A percentile compares a stretch with the other conserved stretches of the same genome.
Evolutionary conservation across 1,140 invertebrate genomes (phyloP).

Genomic region (Drosophila elegans): DNA sequence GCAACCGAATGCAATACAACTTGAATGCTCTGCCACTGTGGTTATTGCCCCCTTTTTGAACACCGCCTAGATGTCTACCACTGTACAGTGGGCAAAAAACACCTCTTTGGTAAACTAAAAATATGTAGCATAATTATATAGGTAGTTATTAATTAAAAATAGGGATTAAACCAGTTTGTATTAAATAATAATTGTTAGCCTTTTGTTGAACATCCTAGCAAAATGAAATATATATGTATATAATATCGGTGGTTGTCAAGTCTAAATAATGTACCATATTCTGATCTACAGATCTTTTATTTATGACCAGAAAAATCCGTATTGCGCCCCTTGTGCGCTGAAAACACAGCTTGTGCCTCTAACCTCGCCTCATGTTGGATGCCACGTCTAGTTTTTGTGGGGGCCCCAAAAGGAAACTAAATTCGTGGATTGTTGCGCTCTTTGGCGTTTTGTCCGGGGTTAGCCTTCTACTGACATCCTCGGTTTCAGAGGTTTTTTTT

Average conservation of each 20-base stretch:
- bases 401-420: slow-evolving; percentile 75
- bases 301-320: too few species aligned
- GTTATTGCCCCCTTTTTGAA: slow-evolving; percentile 13
- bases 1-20: slow-evolving; percentile 44
- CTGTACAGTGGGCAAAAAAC: slow-evolving; percentile 4
- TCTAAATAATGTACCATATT: too few species aligned
- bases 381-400: slow-evolving; percentile 52
- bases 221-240: too few species aligned
- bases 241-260: too few species aligned
- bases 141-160: not conserved
- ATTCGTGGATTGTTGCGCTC: slow-evolving; percentile 79
- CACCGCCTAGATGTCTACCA: slow-evolving; percentile 5
- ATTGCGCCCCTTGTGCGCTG: not conserved
- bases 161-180: too few species aligned
- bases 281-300: not conserved
- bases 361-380: slow-evolving; percentile 39
- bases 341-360: slow-evolving; percentile 37
- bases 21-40: slow-evolving; percentile 32
- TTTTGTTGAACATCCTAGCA: too few species aligned
- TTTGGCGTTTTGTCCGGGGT: slow-evolving; percentile 63
- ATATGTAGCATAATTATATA: too few species aligned
- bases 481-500: slow-evolving; percentile 33
- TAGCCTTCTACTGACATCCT: slow-evolving; percentile 53
- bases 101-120: too few species aligned
- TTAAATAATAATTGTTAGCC: too few species aligned